Evolutionary conservation across 2,888 invertebrate genomes (phyloP).

Genomic region (Steinernema carpocapsae): DNA sequence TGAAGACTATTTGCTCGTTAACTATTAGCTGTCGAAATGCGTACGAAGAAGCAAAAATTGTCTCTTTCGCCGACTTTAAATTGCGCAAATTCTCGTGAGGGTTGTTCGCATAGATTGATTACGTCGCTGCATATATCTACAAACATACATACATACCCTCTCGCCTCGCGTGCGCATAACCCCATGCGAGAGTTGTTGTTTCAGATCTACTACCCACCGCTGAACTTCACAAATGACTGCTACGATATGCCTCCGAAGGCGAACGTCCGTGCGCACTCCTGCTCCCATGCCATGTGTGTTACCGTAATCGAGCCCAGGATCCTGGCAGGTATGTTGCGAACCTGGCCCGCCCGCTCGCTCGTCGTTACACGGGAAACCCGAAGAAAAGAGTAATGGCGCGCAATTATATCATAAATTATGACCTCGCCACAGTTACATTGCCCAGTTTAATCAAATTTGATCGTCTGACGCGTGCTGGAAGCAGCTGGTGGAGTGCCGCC

Average conservation of each 20-base stretch:
- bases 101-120: conserved; percentile 35
- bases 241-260: conserved; percentile 58
- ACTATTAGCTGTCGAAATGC: not conserved
- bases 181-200: conserved; percentile 36
- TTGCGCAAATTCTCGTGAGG: conserved; percentile 34
- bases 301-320: conserved; percentile 66
- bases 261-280: conserved; percentile 60
- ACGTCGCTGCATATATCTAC: conserved; percentile 27
- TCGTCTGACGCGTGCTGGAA: conserved; percentile 26
- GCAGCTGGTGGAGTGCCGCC: conserved; percentile 8
- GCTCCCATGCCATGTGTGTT: conserved; percentile 65
- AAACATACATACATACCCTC: not conserved
- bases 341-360: not conserved
- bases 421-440: conserved; percentile 10
- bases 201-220: conserved; percentile 66
- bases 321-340: conserved; percentile 52
- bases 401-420: conserved; percentile 32
- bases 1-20: not conserved
- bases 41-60: conserved; percentile 29
- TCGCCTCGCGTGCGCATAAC: not conserved
- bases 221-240: conserved; percentile 67
- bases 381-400: not conserved
- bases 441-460: conserved; percentile 34
- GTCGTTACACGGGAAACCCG: not conserved
- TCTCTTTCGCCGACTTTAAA: conserved; percentile 35